Evolutionary conservation across 2,113 vertebrate species (phyloP).

Genomic region (Engystomops pustulosus): DNA sequence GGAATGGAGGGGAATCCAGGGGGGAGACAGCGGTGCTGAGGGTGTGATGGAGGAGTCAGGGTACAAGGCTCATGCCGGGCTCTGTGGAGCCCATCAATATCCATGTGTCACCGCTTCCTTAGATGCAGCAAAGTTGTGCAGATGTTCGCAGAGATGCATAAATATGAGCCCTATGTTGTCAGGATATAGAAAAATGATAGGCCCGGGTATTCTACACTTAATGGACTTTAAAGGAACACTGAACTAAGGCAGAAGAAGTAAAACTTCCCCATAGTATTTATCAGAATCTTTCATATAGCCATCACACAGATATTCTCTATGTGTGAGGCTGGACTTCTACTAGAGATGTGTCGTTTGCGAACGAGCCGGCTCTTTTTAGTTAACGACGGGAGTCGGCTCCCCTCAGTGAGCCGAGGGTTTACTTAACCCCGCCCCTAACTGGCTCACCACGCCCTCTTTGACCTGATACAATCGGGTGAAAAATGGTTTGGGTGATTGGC

Average conservation of each 20-base stretch:
- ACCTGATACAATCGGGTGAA: too few relatives aligned
- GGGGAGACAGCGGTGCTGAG: background rate
- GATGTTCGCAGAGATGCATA: slow-evolving; percentile 12
- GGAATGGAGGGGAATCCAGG: background rate
- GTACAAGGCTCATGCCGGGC: background rate
- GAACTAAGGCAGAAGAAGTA: background rate
- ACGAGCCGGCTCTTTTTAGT: too few relatives aligned
- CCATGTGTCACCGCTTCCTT: background rate
- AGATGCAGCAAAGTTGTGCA: background rate
- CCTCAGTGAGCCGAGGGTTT: too few relatives aligned
- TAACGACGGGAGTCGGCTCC: too few relatives aligned
- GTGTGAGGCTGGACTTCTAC: too few relatives aligned
- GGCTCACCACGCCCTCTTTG: too few relatives aligned
- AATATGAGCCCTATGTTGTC: background rate
- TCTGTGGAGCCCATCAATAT: background rate
- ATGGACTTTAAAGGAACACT: background rate
- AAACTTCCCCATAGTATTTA: background rate
- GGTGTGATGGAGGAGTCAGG: slow-evolving; percentile 1
- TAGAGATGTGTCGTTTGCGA: too few relatives aligned
- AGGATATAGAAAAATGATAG: background rate
- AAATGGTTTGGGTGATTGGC: too few relatives aligned
- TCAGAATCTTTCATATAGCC: too few relatives aligned
- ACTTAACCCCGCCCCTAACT: too few relatives aligned
- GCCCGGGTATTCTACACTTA: background rate
- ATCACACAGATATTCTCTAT: too few relatives aligned